These are phyloP conservation scores for Nipponacmea schrenckii DNA, from an alignment of 2,888 invertebrate genomes.

Conservation along the genomic window DNA sequence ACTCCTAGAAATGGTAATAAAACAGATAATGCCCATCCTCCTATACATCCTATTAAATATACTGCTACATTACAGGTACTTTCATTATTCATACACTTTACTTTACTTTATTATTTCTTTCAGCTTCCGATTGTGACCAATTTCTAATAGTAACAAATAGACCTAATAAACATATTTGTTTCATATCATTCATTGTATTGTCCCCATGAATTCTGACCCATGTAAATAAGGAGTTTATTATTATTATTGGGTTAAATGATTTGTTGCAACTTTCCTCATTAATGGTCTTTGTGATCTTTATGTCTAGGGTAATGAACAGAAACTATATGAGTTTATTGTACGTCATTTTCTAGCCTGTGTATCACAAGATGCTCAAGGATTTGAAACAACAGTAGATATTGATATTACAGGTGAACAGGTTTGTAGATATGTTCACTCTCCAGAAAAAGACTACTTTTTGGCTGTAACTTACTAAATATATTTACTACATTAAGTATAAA, in stretches of 20 bases:
- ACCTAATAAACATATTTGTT: too few relatives aligned
- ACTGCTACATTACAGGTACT: constrained; percentile 73
- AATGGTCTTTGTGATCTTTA: not conserved
- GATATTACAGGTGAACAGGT: constrained; percentile 84
- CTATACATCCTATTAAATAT: constrained; percentile 92
- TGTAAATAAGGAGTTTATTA: too few relatives aligned
- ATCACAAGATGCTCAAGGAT: constrained; percentile 92
- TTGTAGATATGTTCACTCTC: constrained; percentile 11
- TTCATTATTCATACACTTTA: not conserved
- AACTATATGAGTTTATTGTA: constrained; percentile 92
- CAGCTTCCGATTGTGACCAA: too few relatives aligned
- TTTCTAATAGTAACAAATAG: too few relatives aligned
- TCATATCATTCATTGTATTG: too few relatives aligned
- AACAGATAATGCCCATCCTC: constrained; percentile 98
- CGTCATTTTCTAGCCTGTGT: constrained; percentile 97
- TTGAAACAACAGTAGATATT: constrained; percentile 89
- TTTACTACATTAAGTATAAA: too few relatives aligned
- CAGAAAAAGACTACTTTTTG: too few relatives aligned
- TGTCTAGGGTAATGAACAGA: constrained; percentile 78
- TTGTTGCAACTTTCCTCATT: not conserved
- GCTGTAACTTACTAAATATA: too few relatives aligned
- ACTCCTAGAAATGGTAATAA: constrained; percentile 94
- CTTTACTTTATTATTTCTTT: not conserved
- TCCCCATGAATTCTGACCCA: too few relatives aligned
- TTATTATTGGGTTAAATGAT: too few relatives aligned